phyloP scores from a whole-genome alignment of 2,888 invertebrate genomes.

The Tiliacea aurago region DNA sequence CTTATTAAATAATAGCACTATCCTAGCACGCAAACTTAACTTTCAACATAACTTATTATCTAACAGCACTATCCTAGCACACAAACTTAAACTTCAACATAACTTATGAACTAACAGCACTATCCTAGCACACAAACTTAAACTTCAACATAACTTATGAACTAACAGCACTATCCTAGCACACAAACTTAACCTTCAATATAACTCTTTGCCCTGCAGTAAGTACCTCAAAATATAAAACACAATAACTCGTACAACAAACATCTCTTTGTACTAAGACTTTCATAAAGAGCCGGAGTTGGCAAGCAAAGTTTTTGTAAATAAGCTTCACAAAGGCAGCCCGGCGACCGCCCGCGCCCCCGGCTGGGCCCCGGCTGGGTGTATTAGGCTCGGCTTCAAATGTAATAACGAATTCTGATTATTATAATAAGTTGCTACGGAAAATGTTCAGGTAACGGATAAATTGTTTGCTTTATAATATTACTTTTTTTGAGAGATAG shows the following conservation, averaged over 20 bases:
- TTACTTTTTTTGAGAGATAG: not conserved
- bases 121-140: conserved; percentile 9
- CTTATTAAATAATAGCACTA: not conserved
- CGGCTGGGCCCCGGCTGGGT: too few species aligned
- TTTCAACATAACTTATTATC: too few species aligned
- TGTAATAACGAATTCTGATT: conserved; percentile 44
- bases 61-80: not conserved
- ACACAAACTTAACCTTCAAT: conserved; percentile 4
- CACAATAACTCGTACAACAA: conserved; percentile 43
- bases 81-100: not conserved
- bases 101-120: too few species aligned
- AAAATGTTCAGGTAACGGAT: conserved; percentile 33
- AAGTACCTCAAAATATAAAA: conserved; percentile 33
- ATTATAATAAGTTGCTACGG: conserved; percentile 39
- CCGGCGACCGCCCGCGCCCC: not conserved
- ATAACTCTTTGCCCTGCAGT: not conserved
- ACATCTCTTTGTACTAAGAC: conserved; percentile 51
- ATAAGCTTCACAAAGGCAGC: conserved; percentile 56
- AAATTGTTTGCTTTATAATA: conserved; percentile 11
- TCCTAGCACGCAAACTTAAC: not conserved
- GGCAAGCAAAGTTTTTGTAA: conserved; percentile 55
- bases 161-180: not conserved
- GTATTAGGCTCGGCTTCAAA: conserved; percentile 21
- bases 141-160: not conserved
- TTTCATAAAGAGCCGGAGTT: conserved; percentile 53